phyloP scores from a whole-genome alignment of 1,140 invertebrate species.

The Battus philenor region DNA sequence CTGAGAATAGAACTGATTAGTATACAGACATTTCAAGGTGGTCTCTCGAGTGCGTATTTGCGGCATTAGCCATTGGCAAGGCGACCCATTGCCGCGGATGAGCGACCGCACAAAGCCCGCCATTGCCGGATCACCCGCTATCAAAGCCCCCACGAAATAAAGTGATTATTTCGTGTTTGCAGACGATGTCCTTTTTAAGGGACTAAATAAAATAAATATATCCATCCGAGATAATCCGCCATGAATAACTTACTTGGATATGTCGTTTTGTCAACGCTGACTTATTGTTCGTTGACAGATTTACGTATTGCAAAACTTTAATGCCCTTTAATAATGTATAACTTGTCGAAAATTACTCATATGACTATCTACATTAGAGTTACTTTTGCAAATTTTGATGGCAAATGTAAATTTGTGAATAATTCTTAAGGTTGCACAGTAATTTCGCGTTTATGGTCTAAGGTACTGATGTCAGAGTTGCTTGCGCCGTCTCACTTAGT shows the following conservation, averaged over 20 bases:
- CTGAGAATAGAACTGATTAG: slow-evolving; percentile 12
- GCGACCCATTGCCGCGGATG: slow-evolving; percentile 42
- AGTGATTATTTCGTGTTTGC: slow-evolving; percentile 46
- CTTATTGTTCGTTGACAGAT: slow-evolving; percentile 61
- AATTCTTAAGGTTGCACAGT: too few relatives aligned
- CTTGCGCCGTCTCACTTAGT: neutral
- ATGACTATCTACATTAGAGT: too few relatives aligned
- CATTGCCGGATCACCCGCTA: slow-evolving; percentile 47
- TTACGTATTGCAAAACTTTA: slow-evolving; percentile 27
- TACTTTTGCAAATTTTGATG: too few relatives aligned
- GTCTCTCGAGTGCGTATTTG: slow-evolving; percentile 60
- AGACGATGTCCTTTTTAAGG: slow-evolving; percentile 47
- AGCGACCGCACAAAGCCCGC: slow-evolving; percentile 36
- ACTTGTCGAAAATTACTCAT: too few relatives aligned
- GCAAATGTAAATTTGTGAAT: too few relatives aligned
- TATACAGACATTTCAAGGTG: slow-evolving; percentile 37
- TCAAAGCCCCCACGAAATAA: slow-evolving; percentile 42
- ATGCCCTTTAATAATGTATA: too few relatives aligned
- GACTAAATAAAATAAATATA: slow-evolving; percentile 52
- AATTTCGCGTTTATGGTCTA: neutral
- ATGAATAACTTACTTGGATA: slow-evolving; percentile 64
- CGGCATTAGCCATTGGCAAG: slow-evolving; percentile 48
- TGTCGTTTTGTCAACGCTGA: slow-evolving; percentile 52
- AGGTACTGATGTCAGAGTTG: neutral
- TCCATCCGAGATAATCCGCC: slow-evolving; percentile 50